These are phyloP conservation scores for Toxostoma redivivum DNA, from an alignment of 2,113 vertebrate species.

Conservation along the genomic window DNA sequence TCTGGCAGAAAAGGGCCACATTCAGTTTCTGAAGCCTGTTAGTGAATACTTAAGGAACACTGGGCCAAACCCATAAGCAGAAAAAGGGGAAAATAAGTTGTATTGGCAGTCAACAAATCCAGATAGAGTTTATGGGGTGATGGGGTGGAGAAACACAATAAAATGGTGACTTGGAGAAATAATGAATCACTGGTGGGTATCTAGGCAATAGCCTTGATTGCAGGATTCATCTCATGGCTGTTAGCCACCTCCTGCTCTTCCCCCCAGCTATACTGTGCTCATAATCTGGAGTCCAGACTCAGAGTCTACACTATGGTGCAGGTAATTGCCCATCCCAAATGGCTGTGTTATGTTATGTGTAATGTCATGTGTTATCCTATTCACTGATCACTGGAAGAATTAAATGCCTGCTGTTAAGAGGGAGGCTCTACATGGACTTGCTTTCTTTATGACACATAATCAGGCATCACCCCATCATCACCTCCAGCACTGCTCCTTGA, in stretches of 20 bases:
- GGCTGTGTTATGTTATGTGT: neutral
- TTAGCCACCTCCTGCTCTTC: constrained; percentile 7
- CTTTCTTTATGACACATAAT: neutral
- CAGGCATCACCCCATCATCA: neutral
- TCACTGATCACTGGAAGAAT: neutral
- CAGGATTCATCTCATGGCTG: neutral
- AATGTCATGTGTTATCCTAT: neutral
- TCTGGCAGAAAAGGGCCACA: neutral
- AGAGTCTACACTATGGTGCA: neutral
- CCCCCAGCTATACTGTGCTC: neutral
- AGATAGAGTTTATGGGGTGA: constrained; percentile 37
- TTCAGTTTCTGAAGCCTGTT: neutral
- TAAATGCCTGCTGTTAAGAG: neutral
- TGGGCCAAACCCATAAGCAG: neutral
- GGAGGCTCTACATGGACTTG: neutral
- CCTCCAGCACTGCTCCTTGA: neutral
- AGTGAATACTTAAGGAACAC: neutral
- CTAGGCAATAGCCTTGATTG: constrained; percentile 35
- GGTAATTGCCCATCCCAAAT: neutral
- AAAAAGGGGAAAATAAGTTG: constrained; percentile 2
- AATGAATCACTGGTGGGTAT: constrained; percentile 49
- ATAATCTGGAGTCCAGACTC: neutral
- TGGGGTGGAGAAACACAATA: constrained; percentile 55
- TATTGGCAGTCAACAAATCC: constrained; percentile 23
- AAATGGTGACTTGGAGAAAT: constrained; percentile 43